Evolutionary conservation across 2,113 vertebrate species (phyloP).

Genomic region (Papio anubis): DNA sequence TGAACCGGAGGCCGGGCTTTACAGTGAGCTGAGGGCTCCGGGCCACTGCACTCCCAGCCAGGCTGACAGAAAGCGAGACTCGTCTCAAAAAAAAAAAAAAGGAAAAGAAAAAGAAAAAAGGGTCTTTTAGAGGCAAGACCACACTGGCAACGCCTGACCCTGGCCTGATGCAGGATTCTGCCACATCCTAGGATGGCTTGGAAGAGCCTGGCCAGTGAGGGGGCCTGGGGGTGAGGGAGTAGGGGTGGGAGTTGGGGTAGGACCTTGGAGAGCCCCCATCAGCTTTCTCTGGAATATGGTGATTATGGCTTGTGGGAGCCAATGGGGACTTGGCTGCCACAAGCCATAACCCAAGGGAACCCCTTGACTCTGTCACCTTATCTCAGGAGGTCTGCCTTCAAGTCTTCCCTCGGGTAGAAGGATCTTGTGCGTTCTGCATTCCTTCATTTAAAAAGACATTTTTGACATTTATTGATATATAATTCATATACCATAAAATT

Average conservation of each 20-base stretch:
- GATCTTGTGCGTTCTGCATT: neutral
- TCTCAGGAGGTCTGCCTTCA: neutral
- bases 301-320: neutral
- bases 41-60: too few relatives aligned
- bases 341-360: too few relatives aligned
- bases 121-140: neutral
- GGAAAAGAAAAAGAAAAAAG: too few relatives aligned
- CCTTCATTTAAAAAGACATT: neutral
- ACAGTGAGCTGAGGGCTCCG: too few relatives aligned
- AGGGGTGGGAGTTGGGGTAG: neutral
- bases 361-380: neutral
- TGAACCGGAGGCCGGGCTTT: too few relatives aligned
- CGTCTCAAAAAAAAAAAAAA: too few relatives aligned
- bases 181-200: neutral
- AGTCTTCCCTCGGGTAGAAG: neutral
- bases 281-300: fast-evolving
- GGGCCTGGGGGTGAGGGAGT: fast-evolving
- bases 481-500: neutral
- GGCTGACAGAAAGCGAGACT: too few relatives aligned
- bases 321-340: too few relatives aligned
- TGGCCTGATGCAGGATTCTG: too few relatives aligned
- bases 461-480: neutral
- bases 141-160: neutral
- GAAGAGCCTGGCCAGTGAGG: too few relatives aligned
- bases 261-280: neutral